phyloP scores from a whole-genome alignment of 1,140 invertebrate genomes.

The Apis cerana region DNA sequence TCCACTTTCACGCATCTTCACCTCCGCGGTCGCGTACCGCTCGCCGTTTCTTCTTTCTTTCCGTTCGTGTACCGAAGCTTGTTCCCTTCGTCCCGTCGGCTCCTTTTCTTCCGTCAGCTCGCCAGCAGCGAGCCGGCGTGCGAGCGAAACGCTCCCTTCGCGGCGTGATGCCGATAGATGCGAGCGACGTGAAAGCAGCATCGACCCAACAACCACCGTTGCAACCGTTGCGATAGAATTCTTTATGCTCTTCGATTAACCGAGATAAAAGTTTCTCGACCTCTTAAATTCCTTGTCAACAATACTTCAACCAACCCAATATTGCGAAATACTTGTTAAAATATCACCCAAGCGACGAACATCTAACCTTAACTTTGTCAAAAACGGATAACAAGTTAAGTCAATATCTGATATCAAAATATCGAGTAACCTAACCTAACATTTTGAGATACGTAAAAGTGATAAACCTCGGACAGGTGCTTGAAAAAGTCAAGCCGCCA shows the following conservation, averaged over 20 bases:
- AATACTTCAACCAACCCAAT: no score
- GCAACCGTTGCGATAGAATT: not conserved
- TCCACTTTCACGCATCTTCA: slow-evolving; percentile 71
- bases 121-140: slow-evolving; percentile 37
- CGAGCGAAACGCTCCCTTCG: slow-evolving; percentile 29
- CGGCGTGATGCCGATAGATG: slow-evolving; percentile 47
- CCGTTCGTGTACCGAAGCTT: slow-evolving; percentile 32
- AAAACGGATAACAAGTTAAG: no score
- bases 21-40: slow-evolving; percentile 60
- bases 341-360: no score
- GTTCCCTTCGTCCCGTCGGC: not conserved
- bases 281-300: no score
- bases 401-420: no score
- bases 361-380: no score
- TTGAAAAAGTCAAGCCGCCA: no score
- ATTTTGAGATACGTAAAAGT: no score
- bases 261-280: no score
- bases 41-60: slow-evolving; percentile 57
- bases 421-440: no score
- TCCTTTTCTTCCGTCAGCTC: not conserved
- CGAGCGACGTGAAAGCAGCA: not conserved
- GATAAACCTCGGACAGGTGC: no score
- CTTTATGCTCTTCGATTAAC: not conserved
- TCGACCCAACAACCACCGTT: not conserved
- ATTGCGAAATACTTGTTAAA: no score